Conservation (phyloP, 2,113 vertebrate species). For the Orcinus orca region DNA sequence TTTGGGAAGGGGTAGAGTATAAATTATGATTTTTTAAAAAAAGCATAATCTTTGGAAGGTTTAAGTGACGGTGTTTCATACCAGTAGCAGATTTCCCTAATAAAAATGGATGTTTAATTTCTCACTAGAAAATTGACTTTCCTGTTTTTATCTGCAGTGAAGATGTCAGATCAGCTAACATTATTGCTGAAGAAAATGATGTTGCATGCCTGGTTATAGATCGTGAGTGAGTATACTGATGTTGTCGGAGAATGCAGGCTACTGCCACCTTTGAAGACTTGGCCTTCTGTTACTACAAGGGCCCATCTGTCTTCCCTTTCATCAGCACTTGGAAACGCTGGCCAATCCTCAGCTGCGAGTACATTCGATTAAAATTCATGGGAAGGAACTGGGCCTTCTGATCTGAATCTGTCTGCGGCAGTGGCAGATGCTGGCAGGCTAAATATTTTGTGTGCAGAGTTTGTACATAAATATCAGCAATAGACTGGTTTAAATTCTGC, state of each 20-base stretch:
- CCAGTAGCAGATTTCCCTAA: background rate
- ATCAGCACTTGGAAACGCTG: constrained; percentile 37
- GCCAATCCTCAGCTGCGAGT: constrained; percentile 45
- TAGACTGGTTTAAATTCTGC: constrained; percentile 49
- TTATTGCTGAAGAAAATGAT: constrained; percentile 90
- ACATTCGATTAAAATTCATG: constrained; percentile 69
- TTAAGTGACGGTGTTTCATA: background rate
- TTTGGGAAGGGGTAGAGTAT: background rate
- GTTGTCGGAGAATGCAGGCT: background rate
- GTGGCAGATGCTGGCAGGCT: constrained; percentile 60
- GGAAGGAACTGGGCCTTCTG: constrained; percentile 49
- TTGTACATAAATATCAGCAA: constrained; percentile 66
- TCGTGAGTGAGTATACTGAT: constrained; percentile 89
- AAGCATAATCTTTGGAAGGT: background rate
- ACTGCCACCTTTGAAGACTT: background rate
- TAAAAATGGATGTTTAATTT: constrained; percentile 16
- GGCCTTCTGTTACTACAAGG: constrained; percentile 26
- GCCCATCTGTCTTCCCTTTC: constrained; percentile 49
- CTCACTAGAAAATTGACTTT: constrained; percentile 8
- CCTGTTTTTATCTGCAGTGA: constrained; percentile 84
- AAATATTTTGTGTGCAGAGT: constrained; percentile 73
- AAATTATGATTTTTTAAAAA: background rate
- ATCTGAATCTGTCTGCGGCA: constrained; percentile 57
- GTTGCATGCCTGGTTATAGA: constrained; percentile 94
- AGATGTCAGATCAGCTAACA: constrained; percentile 94